A percentile compares a stretch with the other conserved stretches of the same genome.
Conservation (phyloP, 2,113 vertebrate genomes). For the Cheirogaleus medius region DNA sequence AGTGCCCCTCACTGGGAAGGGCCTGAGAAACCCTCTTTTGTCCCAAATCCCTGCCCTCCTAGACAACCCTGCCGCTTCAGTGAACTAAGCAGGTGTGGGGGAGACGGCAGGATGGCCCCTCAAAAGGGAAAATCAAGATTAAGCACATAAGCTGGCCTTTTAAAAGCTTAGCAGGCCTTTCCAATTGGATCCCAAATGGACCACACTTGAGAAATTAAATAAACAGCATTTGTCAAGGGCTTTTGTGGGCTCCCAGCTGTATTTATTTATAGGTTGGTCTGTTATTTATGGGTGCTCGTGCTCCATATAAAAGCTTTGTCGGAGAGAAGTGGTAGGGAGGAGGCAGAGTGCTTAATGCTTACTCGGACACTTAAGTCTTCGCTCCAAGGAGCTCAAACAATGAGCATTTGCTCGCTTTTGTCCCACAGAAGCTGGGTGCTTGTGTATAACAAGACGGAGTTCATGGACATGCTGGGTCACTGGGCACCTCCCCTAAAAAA, state of each 20-base stretch:
- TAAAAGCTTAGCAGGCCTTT: constrained; percentile 62
- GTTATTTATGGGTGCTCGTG: constrained; percentile 84
- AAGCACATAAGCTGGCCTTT: constrained; percentile 65
- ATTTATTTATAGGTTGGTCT: constrained; percentile 85
- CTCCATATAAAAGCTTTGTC: constrained; percentile 82
- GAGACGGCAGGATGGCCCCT: constrained; percentile 28
- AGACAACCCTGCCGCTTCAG: background rate
- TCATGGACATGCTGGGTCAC: background rate
- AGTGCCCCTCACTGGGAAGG: background rate
- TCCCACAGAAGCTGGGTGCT: background rate
- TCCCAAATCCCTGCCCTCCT: background rate
- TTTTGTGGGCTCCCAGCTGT: constrained; percentile 86
- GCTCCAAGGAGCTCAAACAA: constrained; percentile 55
- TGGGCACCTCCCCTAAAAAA: background rate
- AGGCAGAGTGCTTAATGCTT: constrained; percentile 65
- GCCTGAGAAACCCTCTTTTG: background rate
- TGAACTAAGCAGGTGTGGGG: constrained; percentile 31
- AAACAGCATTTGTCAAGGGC: constrained; percentile 87
- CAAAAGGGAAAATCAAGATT: constrained; percentile 56
- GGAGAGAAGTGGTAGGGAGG: constrained; percentile 72
- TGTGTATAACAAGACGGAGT: background rate
- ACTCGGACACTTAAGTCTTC: constrained; percentile 45
- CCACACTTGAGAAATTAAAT: constrained; percentile 88
- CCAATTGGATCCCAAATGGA: constrained; percentile 80
- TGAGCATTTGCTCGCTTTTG: constrained; percentile 13